Percentiles rank a stretch among this genome's conserved stretches.
phyloP scores from a whole-genome alignment of 2,888 invertebrate species.

The Cyrtodaria siliqua region DNA sequence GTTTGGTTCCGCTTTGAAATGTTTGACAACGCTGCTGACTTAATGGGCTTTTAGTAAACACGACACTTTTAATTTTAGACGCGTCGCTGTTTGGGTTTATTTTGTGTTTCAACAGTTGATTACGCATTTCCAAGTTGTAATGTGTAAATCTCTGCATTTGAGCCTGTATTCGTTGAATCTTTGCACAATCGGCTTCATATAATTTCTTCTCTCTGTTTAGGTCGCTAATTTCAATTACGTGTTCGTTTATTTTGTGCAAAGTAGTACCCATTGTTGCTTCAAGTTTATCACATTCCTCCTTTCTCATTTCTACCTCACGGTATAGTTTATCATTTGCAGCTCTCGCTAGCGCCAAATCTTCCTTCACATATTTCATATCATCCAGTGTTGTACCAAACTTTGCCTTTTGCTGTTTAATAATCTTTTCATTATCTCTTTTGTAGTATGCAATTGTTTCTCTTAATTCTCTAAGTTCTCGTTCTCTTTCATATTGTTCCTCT shows the following conservation, averaged over 20 bases:
- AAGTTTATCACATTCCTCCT: conserved; percentile 51
- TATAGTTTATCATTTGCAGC: conserved; percentile 46
- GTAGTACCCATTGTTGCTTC: conserved; percentile 35
- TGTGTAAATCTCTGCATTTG: conserved; percentile 26
- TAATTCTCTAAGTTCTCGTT: conserved; percentile 29
- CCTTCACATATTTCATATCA: conserved; percentile 32
- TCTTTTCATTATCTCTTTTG: conserved; percentile 50
- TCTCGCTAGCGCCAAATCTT: conserved; percentile 35
- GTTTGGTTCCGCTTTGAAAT: neutral
- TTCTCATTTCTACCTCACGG: conserved; percentile 48
- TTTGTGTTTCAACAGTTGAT: conserved; percentile 38
- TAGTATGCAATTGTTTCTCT: conserved; percentile 41
- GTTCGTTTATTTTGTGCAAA: conserved; percentile 32
- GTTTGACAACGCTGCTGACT: neutral
- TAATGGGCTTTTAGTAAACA: neutral
- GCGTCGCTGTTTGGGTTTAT: conserved; percentile 53
- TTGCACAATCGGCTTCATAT: conserved; percentile 18
- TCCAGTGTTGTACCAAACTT: conserved; percentile 53
- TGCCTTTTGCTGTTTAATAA: conserved; percentile 42
- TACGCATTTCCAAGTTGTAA: conserved; percentile 39
- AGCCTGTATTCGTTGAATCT: conserved; percentile 30
- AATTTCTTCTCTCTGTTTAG: conserved; percentile 36
- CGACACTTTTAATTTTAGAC: conserved; percentile 9
- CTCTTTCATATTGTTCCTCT: conserved; percentile 38
- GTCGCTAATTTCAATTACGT: conserved; percentile 37